These are phyloP conservation scores for Pseudococcus jackbeardsleyi DNA, from an alignment of 2,888 invertebrate genomes.

Conservation along the genomic window DNA sequence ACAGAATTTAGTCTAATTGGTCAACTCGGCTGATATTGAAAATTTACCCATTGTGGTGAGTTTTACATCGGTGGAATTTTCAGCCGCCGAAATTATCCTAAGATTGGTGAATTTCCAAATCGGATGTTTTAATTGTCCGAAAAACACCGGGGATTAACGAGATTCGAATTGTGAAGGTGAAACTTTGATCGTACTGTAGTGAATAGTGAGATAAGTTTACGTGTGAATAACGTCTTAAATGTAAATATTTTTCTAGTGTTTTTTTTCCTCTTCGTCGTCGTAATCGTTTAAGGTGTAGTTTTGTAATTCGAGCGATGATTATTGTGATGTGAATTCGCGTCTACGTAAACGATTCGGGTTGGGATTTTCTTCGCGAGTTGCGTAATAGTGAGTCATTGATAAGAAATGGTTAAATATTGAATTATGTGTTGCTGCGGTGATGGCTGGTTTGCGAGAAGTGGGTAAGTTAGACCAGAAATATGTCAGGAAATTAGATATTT, in stretches of 20 bases:
- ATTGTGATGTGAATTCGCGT: not conserved
- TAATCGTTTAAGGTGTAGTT: not conserved
- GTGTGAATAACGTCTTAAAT: slow-evolving; percentile 1
- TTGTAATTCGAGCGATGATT: not conserved
- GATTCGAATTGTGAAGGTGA: not conserved
- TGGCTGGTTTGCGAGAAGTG: not conserved
- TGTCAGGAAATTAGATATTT: not conserved
- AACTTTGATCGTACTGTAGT: not conserved
- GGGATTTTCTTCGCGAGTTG: not conserved
- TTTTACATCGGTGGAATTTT: not conserved
- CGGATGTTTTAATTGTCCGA: not conserved
- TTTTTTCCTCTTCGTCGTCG: not conserved
- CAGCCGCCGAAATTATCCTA: not conserved
- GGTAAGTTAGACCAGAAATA: not conserved
- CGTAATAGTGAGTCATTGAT: slow-evolving; percentile 8
- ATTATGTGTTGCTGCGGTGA: not conserved
- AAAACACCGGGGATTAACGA: not conserved
- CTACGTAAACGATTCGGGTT: not conserved
- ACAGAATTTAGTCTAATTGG: slow-evolving; percentile 29
- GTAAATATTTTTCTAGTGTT: not conserved
- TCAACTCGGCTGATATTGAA: not conserved
- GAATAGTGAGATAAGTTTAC: not conserved
- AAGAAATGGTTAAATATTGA: slow-evolving; percentile 14
- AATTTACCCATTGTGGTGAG: not conserved
- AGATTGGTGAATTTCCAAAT: not conserved